phyloP scores from a whole-genome alignment of 1,140 invertebrate species.

The Drosophila murphyi region DNA sequence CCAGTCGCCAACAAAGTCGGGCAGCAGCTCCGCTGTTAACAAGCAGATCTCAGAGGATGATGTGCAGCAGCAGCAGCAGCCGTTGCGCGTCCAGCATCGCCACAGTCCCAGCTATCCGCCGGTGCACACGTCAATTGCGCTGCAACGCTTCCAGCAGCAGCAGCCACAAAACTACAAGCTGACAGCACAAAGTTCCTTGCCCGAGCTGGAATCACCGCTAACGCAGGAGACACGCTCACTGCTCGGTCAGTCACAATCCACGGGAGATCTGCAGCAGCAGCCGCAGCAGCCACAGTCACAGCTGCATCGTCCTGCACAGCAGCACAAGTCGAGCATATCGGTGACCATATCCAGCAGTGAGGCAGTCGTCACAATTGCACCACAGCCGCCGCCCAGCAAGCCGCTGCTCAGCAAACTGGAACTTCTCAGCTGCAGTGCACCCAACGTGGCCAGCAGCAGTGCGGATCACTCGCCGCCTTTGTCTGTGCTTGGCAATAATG shows the following conservation, averaged over 20 bases:
- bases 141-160: constrained; percentile 60
- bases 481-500: constrained; percentile 4
- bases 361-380: constrained; percentile 59
- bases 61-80: constrained; percentile 23
- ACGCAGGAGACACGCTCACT: constrained; percentile 33
- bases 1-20: constrained; percentile 8
- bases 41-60: constrained; percentile 54
- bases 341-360: constrained; percentile 76
- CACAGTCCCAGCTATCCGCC: constrained; percentile 82
- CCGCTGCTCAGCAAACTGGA: constrained; percentile 60
- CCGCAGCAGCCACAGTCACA: constrained; percentile 37
- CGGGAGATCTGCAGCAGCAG: constrained; percentile 67
- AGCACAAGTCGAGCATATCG: constrained; percentile 80
- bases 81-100: constrained; percentile 66
- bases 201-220: constrained; percentile 41
- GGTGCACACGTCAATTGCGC: constrained; percentile 65
- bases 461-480: constrained; percentile 41
- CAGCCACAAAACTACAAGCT: constrained; percentile 48
- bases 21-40: constrained; percentile 29
- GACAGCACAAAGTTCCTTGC: constrained; percentile 71
- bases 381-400: constrained; percentile 67
- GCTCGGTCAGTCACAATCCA: constrained; percentile 64
- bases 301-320: constrained; percentile 42
- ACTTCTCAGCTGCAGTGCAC: constrained; percentile 63
- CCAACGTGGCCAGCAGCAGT: constrained; percentile 53